Evolutionary conservation across 2,888 invertebrate genomes (phyloP).

Genomic region (Dysmachus trigonus): DNA sequence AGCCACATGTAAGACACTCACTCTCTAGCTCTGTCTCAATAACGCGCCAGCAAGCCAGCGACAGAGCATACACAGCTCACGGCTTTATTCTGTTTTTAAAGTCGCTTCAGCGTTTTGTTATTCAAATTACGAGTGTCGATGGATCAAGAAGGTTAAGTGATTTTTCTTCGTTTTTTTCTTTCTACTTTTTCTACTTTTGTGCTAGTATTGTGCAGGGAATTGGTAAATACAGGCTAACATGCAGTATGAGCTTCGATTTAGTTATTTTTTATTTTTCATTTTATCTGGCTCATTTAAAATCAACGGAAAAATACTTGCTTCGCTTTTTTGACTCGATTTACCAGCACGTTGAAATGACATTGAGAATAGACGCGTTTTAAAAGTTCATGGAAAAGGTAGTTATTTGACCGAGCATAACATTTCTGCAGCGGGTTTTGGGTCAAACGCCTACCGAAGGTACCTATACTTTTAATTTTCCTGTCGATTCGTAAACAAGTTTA

Average conservation of each 20-base stretch:
- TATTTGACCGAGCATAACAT: background rate
- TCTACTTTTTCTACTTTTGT: background rate
- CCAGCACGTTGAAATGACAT: background rate
- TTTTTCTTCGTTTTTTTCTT: background rate
- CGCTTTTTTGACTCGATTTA: background rate
- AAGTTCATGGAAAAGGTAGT: background rate
- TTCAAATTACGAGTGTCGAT: conserved; percentile 21
- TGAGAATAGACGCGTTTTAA: background rate
- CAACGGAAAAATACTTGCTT: background rate
- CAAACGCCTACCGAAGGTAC: background rate
- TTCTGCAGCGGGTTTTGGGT: background rate
- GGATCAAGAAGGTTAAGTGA: conserved; percentile 27
- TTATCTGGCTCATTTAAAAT: background rate
- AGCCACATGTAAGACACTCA: background rate
- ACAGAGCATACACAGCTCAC: background rate
- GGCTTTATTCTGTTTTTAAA: background rate
- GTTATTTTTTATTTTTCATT: background rate
- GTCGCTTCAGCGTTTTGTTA: conserved; percentile 13
- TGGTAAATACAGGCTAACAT: background rate
- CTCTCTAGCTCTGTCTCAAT: background rate
- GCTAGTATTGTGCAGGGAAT: background rate
- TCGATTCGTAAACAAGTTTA: too few species aligned
- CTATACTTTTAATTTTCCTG: background rate
- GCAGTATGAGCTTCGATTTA: background rate
- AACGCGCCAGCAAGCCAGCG: background rate